Evolutionary conservation across 2,113 vertebrate species (phyloP).

Genomic region (Pangasianodon gigas): DNA sequence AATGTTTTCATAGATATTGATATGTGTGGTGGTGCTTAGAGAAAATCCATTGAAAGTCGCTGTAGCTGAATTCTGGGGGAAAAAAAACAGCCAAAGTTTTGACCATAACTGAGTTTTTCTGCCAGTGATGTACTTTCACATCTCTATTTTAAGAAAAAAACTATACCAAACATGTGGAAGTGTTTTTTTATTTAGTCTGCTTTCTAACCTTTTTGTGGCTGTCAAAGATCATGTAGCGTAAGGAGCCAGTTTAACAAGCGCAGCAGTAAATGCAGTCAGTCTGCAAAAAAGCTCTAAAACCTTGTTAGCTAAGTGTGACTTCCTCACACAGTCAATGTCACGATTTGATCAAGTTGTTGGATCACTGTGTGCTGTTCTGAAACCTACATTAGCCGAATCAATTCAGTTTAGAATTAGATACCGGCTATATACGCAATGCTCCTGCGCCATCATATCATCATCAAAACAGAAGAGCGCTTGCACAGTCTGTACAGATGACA

Average conservation of each 20-base stretch:
- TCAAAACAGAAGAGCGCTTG: background rate
- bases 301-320: background rate
- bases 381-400: background rate
- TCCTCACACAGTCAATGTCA: background rate
- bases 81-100: no score
- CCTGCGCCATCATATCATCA: background rate
- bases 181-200: background rate
- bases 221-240: background rate
- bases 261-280: background rate
- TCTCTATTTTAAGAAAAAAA: background rate
- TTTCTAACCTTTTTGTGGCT: background rate
- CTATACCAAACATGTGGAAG: background rate
- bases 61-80: no score
- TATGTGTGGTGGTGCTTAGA: no score
- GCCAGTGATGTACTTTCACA: background rate
- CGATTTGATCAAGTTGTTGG: background rate
- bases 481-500: background rate
- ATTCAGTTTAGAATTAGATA: background rate
- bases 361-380: background rate
- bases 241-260: background rate
- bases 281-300: background rate
- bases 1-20: no score
- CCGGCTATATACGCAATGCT: background rate
- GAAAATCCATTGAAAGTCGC: no score
- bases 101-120: no score